Conservation (phyloP, 1,140 invertebrate genomes). For the Aphidius gifuensis region DNA sequence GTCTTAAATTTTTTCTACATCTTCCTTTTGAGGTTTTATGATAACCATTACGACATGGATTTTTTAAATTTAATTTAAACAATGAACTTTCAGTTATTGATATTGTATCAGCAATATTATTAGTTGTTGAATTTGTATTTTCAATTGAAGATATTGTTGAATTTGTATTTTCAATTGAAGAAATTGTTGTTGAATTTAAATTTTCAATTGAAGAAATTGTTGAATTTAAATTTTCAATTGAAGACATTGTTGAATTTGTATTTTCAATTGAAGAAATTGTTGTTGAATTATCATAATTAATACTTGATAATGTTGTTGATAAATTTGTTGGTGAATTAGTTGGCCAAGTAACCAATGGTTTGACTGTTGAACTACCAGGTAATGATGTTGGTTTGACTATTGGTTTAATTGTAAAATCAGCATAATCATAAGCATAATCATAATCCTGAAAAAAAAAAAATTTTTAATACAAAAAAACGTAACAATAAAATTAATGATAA, state of each 20-base stretch:
- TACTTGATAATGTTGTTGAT: slow-evolving; percentile 7
- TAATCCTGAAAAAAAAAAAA: slow-evolving; percentile 40
- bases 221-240: neutral
- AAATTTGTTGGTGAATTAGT: slow-evolving; percentile 19
- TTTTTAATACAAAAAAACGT: slow-evolving; percentile 8
- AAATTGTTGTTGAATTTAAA: neutral
- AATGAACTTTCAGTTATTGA: neutral
- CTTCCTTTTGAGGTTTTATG: slow-evolving; percentile 24
- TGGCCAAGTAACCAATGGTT: slow-evolving; percentile 24
- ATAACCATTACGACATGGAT: slow-evolving; percentile 24
- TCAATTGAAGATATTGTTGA: neutral
- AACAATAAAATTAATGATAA: neutral
- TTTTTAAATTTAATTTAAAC: slow-evolving; percentile 1
- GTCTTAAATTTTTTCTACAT: slow-evolving; percentile 26
- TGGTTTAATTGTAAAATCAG: slow-evolving; percentile 53
- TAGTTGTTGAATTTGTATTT: neutral
- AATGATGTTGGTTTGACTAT: slow-evolving; percentile 28
- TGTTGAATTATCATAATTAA: slow-evolving; percentile 15
- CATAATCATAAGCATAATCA: slow-evolving; percentile 55
- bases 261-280: slow-evolving; percentile 1
- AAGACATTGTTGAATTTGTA: neutral
- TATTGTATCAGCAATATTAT: neutral
- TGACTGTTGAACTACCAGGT: slow-evolving; percentile 18
- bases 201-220: neutral
- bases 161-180: neutral